These are phyloP conservation scores for Peromyscus maniculatus DNA, from an alignment of 2,113 vertebrate genomes.

Conservation along the genomic window DNA sequence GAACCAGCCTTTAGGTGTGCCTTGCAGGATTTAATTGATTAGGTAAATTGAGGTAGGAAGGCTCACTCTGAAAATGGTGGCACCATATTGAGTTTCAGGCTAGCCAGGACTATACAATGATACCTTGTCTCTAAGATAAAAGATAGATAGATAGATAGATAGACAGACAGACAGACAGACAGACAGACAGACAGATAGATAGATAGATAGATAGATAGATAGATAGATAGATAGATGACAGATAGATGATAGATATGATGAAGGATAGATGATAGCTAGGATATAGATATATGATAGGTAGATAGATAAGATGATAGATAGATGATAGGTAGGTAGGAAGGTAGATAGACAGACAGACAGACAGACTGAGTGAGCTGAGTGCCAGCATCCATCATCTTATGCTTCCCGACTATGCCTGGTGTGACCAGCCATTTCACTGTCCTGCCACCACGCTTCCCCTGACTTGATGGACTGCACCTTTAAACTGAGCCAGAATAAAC, in stretches of 20 bases:
- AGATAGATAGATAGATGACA: background rate
- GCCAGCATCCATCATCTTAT: background rate
- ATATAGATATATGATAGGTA: background rate
- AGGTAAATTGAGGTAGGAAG: background rate
- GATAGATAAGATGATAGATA: background rate
- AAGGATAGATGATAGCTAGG: background rate
- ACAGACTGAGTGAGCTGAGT: background rate
- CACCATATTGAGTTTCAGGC: background rate
- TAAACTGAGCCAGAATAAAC: background rate
- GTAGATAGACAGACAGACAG: background rate
- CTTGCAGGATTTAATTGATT: background rate
- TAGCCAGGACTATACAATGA: background rate
- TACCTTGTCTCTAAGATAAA: background rate
- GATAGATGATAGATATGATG: background rate
- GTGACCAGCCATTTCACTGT: background rate
- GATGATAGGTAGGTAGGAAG: too few species aligned
- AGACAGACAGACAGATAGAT: background rate
- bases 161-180: background rate
- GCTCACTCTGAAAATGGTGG: background rate
- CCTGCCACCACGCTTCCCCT: background rate
- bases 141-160: background rate
- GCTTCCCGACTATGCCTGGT: background rate
- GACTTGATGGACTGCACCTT: background rate
- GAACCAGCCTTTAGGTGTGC: background rate
- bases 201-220: background rate